Evolutionary conservation across 2,888 invertebrate species (phyloP).

Genomic region (Microctonus aethiopoides): DNA sequence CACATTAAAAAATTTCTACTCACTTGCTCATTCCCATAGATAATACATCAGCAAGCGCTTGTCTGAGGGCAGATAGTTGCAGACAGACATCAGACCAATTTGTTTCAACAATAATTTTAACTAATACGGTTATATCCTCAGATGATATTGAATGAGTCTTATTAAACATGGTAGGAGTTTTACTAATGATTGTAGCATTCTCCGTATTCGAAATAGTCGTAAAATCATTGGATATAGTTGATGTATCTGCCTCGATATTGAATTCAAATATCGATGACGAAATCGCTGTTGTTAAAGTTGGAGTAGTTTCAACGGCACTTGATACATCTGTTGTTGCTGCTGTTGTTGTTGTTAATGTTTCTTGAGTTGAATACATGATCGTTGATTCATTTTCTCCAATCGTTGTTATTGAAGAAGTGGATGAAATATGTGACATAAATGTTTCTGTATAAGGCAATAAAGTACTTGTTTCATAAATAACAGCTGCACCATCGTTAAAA

Average conservation of each 20-base stretch:
- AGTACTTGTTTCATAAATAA: not conserved
- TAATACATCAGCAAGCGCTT: slow-evolving; percentile 51
- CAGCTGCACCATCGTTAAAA: not conserved
- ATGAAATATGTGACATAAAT: not conserved
- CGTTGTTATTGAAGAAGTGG: not conserved
- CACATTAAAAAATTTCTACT: slow-evolving; percentile 32
- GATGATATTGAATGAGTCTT: slow-evolving; percentile 28
- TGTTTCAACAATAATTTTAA: slow-evolving; percentile 57
- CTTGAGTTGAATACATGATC: not conserved
- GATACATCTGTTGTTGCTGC: no score
- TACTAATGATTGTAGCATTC: slow-evolving; percentile 12
- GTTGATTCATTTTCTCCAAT: not conserved
- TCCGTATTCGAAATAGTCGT: slow-evolving; percentile 32
- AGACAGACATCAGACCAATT: slow-evolving; percentile 54
- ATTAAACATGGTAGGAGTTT: not conserved
- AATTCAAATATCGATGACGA: not conserved
- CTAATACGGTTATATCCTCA: slow-evolving; percentile 50
- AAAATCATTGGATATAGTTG: not conserved
- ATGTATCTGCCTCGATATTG: slow-evolving; percentile 9
- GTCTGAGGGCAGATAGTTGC: slow-evolving; percentile 47
- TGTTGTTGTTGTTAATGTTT: no score
- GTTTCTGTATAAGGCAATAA: not conserved
- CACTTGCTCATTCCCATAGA: slow-evolving; percentile 49
- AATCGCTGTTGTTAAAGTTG: not conserved
- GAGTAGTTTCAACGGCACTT: no score